Conservation (phyloP, 2,797 vertebrate genomes). For the Hydrophis major region DNA sequence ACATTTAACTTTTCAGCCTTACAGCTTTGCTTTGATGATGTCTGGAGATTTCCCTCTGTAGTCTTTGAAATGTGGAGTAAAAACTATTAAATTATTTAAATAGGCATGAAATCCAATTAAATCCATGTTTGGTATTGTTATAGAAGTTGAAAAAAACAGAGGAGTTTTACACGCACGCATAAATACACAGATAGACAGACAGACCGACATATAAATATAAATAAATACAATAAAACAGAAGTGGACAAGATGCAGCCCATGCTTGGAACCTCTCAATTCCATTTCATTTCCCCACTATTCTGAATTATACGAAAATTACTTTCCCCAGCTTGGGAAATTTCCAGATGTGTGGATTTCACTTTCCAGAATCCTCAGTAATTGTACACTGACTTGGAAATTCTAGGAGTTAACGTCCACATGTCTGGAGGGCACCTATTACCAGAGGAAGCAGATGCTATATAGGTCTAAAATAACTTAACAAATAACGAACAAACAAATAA, state of each 20-base stretch:
- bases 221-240: background rate
- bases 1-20: slow-evolving; percentile 29
- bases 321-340: background rate
- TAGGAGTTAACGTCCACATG: background rate
- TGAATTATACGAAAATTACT: background rate
- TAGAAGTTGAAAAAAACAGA: background rate
- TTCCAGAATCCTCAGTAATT: background rate
- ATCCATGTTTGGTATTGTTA: background rate
- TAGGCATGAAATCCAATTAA: background rate
- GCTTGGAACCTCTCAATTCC: background rate
- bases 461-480: background rate
- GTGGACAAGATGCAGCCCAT: background rate
- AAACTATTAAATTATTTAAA: background rate
- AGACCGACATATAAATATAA: background rate
- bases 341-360: background rate
- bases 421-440: background rate
- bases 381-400: background rate
- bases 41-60: background rate
- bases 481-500: background rate
- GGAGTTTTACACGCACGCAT: background rate
- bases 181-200: background rate
- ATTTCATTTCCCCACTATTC: background rate
- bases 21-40: slow-evolving; percentile 16
- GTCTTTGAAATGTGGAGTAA: background rate
- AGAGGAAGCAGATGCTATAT: background rate